phyloP scores from a whole-genome alignment of 2,113 vertebrate genomes.

The Aegithalos caudatus region DNA sequence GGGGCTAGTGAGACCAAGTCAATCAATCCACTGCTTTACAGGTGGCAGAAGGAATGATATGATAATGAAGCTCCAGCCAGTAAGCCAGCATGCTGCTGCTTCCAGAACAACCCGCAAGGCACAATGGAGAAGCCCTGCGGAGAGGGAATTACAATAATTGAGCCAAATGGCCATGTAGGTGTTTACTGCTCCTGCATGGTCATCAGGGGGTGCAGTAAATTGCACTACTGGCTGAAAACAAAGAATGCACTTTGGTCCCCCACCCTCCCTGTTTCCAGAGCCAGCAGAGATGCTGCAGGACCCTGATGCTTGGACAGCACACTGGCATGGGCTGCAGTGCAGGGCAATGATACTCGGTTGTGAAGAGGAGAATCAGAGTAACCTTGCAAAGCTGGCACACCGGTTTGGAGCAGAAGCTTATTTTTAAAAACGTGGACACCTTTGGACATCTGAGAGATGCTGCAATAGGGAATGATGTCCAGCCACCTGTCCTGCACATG shows the following conservation, averaged over 20 bases:
- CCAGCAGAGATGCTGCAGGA: background rate
- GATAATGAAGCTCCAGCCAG: background rate
- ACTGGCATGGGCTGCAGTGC: background rate
- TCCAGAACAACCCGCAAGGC: background rate
- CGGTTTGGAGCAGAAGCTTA: background rate
- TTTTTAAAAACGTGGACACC: background rate
- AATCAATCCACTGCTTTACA: background rate
- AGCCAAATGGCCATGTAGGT: conserved; percentile 5
- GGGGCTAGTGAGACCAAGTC: background rate
- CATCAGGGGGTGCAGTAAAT: background rate
- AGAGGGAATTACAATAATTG: conserved; percentile 37
- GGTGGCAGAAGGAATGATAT: background rate
- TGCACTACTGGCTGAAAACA: background rate
- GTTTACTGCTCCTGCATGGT: conserved; percentile 12
- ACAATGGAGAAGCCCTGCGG: background rate
- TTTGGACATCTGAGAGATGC: background rate
- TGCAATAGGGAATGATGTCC: background rate
- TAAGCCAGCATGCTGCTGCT: background rate
- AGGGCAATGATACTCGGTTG: accelerated
- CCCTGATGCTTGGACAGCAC: background rate
- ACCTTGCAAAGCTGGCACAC: background rate
- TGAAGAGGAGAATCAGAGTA: background rate
- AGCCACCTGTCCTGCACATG: background rate
- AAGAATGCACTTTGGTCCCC: background rate
- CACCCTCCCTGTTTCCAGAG: background rate